Conservation (phyloP, 2,888 invertebrate genomes). For the Rotaria socialis region DNA sequence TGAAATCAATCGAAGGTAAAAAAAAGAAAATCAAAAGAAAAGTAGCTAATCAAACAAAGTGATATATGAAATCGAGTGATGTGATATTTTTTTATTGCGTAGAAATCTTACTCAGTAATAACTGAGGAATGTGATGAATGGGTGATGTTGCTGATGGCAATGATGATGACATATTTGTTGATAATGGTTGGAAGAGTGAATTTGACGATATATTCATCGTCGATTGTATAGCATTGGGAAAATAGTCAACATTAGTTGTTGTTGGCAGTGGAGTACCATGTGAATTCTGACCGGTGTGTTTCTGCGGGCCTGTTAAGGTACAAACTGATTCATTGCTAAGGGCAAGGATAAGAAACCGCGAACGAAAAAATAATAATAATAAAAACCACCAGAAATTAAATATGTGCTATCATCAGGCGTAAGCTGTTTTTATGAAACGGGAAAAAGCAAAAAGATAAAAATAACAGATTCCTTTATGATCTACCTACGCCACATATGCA, state of each 20-base stretch:
- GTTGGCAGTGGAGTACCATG: background rate
- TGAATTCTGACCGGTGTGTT: background rate
- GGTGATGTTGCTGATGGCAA: background rate
- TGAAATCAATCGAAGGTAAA: background rate
- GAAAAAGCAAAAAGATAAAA: background rate
- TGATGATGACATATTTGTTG: background rate
- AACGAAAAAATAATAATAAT: background rate
- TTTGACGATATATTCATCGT: background rate
- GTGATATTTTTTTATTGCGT: background rate
- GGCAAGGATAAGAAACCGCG: background rate
- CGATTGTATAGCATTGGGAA: background rate
- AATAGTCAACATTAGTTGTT: background rate
- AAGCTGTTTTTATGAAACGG: background rate
- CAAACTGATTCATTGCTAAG: background rate
- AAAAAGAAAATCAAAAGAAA: background rate
- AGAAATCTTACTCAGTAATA: constrained; percentile 25
- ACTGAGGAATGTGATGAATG: constrained; percentile 3
- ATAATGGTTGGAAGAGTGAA: background rate
- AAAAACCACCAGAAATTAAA: background rate
- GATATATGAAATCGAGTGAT: too few species aligned
- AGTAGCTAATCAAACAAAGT: background rate
- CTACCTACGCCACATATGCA: constrained; percentile 20
- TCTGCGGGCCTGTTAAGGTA: background rate
- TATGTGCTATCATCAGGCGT: background rate
- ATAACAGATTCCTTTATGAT: background rate